Evolutionary conservation across 2,797 vertebrate species (phyloP).

Genomic region (Schizopygopsis malacanthus): DNA sequence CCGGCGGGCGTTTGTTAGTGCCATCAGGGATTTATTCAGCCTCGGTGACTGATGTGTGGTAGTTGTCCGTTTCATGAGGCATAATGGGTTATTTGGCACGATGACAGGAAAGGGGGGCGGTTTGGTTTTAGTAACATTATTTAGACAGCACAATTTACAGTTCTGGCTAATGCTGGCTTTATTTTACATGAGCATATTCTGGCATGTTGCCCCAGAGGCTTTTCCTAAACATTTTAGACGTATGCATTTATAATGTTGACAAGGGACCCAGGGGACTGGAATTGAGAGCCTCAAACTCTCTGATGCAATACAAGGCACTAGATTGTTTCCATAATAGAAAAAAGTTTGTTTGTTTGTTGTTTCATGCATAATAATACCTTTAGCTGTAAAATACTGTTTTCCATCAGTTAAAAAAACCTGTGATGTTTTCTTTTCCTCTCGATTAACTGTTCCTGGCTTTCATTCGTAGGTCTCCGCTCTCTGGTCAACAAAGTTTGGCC

Average conservation of each 20-base stretch:
- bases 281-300: background rate
- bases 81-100: constrained; percentile 64
- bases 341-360: background rate
- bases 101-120: constrained; percentile 44
- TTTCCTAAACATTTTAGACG: background rate
- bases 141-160: constrained; percentile 38
- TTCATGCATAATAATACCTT: background rate
- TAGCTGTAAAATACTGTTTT: background rate
- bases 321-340: background rate
- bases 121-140: constrained; percentile 42
- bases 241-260: constrained; percentile 4
- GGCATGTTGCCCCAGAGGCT: constrained; percentile 32
- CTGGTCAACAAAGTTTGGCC: constrained; percentile 93
- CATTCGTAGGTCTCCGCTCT: constrained; percentile 86
- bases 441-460: background rate
- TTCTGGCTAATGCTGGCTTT: constrained; percentile 38
- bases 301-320: background rate
- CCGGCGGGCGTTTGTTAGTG: background rate
- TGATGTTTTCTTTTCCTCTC: background rate
- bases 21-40: constrained; percentile 35
- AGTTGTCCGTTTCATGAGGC: constrained; percentile 48
- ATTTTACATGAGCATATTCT: constrained; percentile 39
- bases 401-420: background rate
- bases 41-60: constrained; percentile 46
- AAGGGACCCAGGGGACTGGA: background rate